A percentile compares a stretch with the other conserved stretches of the same genome.
These are phyloP conservation scores for Cosmopolites sordidus DNA, from an alignment of 2,888 invertebrate species.

Conservation along the genomic window DNA sequence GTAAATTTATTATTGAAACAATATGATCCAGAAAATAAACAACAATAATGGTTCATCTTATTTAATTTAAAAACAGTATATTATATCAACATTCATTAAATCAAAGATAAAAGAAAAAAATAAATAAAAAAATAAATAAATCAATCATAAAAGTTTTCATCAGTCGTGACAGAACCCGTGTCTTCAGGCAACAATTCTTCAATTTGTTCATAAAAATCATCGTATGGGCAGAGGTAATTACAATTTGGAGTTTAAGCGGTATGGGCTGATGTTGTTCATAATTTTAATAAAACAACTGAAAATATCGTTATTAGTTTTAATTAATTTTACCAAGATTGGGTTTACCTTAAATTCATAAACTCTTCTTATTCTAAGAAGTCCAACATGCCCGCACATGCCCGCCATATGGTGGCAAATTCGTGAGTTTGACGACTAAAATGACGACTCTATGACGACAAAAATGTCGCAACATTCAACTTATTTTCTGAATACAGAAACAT, in stretches of 20 bases:
- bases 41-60: too few species aligned
- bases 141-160: too few species aligned
- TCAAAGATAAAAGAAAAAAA: too few species aligned
- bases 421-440: slow-evolving; percentile 28
- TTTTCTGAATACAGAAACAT: slow-evolving; percentile 42
- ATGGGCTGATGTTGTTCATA: neutral
- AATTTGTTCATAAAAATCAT: slow-evolving; percentile 6
- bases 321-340: neutral
- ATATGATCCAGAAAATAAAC: too few species aligned
- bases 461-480: slow-evolving; percentile 38
- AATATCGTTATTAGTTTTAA: neutral
- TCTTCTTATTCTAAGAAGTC: slow-evolving; percentile 34
- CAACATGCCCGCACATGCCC: slow-evolving; percentile 37
- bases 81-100: too few species aligned
- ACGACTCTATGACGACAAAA: slow-evolving; percentile 34
- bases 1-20: too few species aligned
- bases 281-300: slow-evolving; percentile 5
- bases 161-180: neutral
- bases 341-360: slow-evolving; percentile 29
- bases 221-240: slow-evolving; percentile 9
- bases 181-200: slow-evolving; percentile 7
- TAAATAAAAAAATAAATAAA: too few species aligned
- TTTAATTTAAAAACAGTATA: too few species aligned
- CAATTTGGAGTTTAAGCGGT: slow-evolving; percentile 1
- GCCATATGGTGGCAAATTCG: slow-evolving; percentile 38